Base-by-base conservation (phyloP, 2,888 invertebrate genomes). In the Melanostoma mellinum region DNA sequence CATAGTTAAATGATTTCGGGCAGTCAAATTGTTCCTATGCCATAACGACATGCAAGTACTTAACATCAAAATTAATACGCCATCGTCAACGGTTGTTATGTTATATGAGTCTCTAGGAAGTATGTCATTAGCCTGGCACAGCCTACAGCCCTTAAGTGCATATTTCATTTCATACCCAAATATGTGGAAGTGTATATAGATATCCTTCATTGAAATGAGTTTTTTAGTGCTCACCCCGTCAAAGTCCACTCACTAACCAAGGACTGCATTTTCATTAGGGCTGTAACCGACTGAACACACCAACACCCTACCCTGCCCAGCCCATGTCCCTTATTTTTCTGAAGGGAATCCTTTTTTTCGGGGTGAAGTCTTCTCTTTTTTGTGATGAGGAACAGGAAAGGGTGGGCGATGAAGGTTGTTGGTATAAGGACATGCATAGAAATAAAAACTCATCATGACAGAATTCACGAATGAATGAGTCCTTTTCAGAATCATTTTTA, bases 61-160 rank as follows among this genome's bases (percentile, higher is more conserved):
- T 79, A 79, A 79, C 79, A 84, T 79, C 79, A 71, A 84, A 84
- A 74, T 79, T 84, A 84, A 84, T 84, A 79, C 79, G 79, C 79
- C 81, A 84, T 79, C 84, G 67, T 79, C 78, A 68, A 38, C 42
- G 68, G 53, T 58, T 58, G 52, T 35, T 20, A 9, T 30, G 6
- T 38, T 9, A 1, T 67, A 48, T 55, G 33, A 53, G 78, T 78
- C 68, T 58, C 48, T 69, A 78, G 72, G 77, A 82, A 77, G 82
- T 78, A 82, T 82, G 82, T 78, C 82, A 82, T 82, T 82, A 82
- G 58, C 78, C 48, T 35, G 33, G 53, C n/a, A 53, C 4, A 44
- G 53, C 53, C 38, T 35, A 38, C 32, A 42, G 60, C 61, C 20
- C 40, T 75, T 46, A 30, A 75, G 69, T 80, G 79, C 79, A 75